Percentiles rank a stretch among this genome's conserved stretches.
Evolutionary conservation across 37 sponge, comb jelly and placozoan species (phyloP).

Genomic region (Lycopodina hypogea): DNA sequence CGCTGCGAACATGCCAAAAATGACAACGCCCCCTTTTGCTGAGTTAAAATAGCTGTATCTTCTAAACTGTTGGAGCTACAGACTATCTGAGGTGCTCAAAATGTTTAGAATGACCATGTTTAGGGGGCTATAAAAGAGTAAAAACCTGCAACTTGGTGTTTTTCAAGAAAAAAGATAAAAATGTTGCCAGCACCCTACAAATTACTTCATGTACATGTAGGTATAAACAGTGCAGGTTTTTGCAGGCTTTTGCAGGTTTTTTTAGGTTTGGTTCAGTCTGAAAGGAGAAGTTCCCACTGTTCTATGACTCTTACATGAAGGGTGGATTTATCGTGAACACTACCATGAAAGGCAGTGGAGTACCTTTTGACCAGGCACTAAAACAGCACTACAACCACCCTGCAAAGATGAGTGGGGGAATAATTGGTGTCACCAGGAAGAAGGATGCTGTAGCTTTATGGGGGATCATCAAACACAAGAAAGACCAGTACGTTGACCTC

Average conservation of each 20-base stretch:
- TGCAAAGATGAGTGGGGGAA: neutral
- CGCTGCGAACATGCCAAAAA: constrained; percentile 5
- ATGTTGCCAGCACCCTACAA: neutral
- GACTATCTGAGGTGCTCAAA: constrained; percentile 10
- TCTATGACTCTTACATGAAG: too few species aligned
- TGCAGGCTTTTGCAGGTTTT: too few species aligned
- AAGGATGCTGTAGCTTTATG: constrained; percentile 1
- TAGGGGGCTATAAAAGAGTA: neutral
- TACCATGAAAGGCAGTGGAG: neutral
- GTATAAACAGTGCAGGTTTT: neutral
- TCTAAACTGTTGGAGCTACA: neutral
- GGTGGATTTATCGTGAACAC: neutral
- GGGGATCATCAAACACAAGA: too few species aligned
- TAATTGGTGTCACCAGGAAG: constrained; percentile 1
- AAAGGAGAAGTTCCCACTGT: neutral
- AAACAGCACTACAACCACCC: neutral
- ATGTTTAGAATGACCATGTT: constrained; percentile 16
- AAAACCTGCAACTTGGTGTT: neutral
- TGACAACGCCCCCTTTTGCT: constrained; percentile 4
- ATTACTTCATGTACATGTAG: neutral
- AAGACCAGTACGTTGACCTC: neutral
- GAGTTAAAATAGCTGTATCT: neutral
- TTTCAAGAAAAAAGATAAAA: neutral
- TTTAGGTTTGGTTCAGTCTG: too few species aligned
- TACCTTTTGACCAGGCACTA: constrained; percentile 1